A percentile compares a stretch with the other conserved stretches of the same genome.
Evolutionary conservation across 2,797 vertebrate species (phyloP).

Genomic region (Distichodus sexfasciatus): DNA sequence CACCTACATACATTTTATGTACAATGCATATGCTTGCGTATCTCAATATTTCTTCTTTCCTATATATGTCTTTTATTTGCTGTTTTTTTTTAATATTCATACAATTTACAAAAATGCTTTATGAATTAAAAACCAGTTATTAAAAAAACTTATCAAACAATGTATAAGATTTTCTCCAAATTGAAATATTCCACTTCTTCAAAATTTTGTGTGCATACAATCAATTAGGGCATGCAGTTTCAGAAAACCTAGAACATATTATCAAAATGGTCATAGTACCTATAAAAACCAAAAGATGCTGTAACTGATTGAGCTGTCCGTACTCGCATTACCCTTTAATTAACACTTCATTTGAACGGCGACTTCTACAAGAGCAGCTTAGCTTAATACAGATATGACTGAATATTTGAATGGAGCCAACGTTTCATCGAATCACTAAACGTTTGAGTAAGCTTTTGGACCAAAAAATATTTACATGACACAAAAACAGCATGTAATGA

Average conservation of each 20-base stretch:
- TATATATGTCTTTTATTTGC: slow-evolving; percentile 84
- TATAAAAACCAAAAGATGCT: slow-evolving; percentile 98
- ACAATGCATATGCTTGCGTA: slow-evolving; percentile 81
- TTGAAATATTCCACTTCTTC: slow-evolving; percentile 96
- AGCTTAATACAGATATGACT: slow-evolving; percentile 67
- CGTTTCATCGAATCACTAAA: slow-evolving; percentile 41
- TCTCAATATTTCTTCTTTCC: slow-evolving; percentile 78
- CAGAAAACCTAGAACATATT: slow-evolving; percentile 92
- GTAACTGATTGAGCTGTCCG: slow-evolving; percentile 82
- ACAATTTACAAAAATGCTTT: slow-evolving; percentile 99
- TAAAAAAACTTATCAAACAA: slow-evolving; percentile 99
- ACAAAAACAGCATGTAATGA: slow-evolving; percentile 33
- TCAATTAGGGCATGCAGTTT: slow-evolving; percentile 95
- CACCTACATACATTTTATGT: slow-evolving; percentile 80
- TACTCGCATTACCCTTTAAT: slow-evolving; percentile 64
- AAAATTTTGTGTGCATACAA: slow-evolving; percentile 99
- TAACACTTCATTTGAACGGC: slow-evolving; percentile 72
- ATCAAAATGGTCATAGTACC: slow-evolving; percentile 79
- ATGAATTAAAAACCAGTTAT: slow-evolving; percentile 99
- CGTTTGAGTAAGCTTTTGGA: slow-evolving; percentile 50
- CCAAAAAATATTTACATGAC: slow-evolving; percentile 36
- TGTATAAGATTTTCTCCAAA: slow-evolving; percentile 99
- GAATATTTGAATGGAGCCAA: slow-evolving; percentile 59
- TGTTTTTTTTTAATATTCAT: slow-evolving; percentile 83
- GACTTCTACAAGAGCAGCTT: slow-evolving; percentile 69